phyloP scores from a whole-genome alignment of 1,140 invertebrate species.

The Brachionus asplanchnoidis region DNA sequence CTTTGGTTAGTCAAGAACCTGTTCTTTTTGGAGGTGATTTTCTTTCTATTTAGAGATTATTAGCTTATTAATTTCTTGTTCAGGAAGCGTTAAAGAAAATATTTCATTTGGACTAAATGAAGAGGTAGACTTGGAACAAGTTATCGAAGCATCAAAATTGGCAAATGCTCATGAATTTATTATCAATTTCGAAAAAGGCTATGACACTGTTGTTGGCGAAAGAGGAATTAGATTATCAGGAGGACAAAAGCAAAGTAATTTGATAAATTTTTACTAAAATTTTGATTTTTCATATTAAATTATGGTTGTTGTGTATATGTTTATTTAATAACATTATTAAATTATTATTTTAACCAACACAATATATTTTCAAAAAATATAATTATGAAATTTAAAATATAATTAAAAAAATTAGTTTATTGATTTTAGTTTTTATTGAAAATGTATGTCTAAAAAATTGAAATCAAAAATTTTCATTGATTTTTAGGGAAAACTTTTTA shows the following conservation, averaged over 20 bases:
- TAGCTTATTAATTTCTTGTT: not conserved
- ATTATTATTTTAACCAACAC: not conserved
- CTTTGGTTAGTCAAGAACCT: conserved; percentile 75
- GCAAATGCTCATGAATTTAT: conserved; percentile 85
- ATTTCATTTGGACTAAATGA: conserved; percentile 85
- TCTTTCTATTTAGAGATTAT: conserved; percentile 24
- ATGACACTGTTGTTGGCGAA: conserved; percentile 54
- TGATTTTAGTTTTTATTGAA: too few species aligned
- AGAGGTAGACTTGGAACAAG: conserved; percentile 66
- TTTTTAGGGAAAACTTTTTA: too few species aligned
- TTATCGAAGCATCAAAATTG: conserved; percentile 73
- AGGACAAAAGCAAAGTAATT: conserved; percentile 59
- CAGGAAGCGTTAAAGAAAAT: conserved; percentile 60
- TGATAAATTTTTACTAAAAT: too few species aligned
- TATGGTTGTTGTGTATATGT: too few species aligned
- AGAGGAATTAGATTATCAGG: conserved; percentile 54
- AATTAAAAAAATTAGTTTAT: too few species aligned
- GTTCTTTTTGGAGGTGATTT: conserved; percentile 79
- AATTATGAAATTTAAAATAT: too few species aligned
- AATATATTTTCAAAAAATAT: not conserved
- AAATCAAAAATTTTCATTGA: too few species aligned
- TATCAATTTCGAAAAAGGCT: conserved; percentile 54
- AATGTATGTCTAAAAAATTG: too few species aligned
- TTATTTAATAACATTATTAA: too few species aligned
- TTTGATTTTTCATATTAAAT: too few species aligned